phyloP scores from a whole-genome alignment of 2,113 vertebrate genomes.

The Hemibagrus wyckioides region DNA sequence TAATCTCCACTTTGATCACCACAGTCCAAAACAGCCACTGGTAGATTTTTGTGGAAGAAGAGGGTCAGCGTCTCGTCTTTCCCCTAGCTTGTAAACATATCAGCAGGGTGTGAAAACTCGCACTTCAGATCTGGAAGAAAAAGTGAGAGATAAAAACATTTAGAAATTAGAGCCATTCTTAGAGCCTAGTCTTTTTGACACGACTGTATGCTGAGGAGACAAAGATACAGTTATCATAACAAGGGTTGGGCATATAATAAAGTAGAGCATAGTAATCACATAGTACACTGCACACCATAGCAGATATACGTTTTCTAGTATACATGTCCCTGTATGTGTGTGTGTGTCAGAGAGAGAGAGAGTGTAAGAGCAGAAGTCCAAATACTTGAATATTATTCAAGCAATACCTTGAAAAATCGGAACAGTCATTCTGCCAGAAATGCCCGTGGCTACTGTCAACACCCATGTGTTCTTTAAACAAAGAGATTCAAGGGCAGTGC shows the following conservation, averaged over 20 bases:
- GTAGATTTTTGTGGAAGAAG: constrained; percentile 2
- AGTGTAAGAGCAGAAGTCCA: background rate
- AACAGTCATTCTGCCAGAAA: background rate
- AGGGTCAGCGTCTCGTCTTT: constrained; percentile 37
- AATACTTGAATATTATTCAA: background rate
- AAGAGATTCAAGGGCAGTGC: constrained; percentile 3
- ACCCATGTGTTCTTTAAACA: background rate
- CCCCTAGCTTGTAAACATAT: constrained; percentile 25
- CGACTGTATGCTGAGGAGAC: background rate
- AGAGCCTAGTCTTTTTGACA: background rate
- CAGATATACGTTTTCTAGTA: background rate
- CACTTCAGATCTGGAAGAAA: constrained; percentile 56
- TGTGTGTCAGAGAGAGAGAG: no score
- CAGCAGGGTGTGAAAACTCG: constrained; percentile 21
- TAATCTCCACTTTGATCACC: constrained; percentile 12
- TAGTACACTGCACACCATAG: background rate
- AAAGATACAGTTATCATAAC: background rate
- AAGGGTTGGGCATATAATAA: background rate
- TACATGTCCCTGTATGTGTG: background rate
- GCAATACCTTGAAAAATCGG: background rate
- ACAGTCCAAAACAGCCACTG: constrained; percentile 14
- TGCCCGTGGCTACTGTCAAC: background rate
- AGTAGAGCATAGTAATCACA: background rate
- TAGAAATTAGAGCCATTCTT: constrained; percentile 2
- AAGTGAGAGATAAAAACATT: constrained; percentile 45